These are phyloP conservation scores for Gnatocerus cornutus DNA, from an alignment of 2,888 invertebrate species.

Conservation along the genomic window DNA sequence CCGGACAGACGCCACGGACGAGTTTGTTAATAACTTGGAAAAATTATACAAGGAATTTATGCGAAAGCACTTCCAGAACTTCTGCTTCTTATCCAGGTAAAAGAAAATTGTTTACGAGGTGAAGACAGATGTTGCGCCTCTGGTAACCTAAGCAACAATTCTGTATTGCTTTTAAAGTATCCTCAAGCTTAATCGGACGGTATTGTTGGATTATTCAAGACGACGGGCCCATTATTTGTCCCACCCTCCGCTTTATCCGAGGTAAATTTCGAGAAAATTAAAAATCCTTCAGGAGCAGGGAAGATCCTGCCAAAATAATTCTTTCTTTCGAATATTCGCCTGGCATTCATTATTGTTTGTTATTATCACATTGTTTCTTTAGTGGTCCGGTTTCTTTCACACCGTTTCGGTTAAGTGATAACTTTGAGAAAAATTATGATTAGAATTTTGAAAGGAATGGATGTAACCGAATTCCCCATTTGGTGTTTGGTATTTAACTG, in stretches of 20 bases:
- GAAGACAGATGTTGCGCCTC: conserved; percentile 36
- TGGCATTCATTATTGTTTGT: too few relatives aligned
- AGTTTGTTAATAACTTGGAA: conserved; percentile 27
- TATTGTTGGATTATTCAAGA: conserved; percentile 26
- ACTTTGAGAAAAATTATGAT: not conserved
- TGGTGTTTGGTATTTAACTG: conserved; percentile 19
- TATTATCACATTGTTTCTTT: too few relatives aligned
- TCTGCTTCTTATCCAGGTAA: conserved; percentile 29
- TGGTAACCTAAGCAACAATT: conserved; percentile 5
- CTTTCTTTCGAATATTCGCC: too few relatives aligned
- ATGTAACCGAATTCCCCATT: conserved; percentile 15
- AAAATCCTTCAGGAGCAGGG: not conserved
- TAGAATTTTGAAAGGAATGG: not conserved
- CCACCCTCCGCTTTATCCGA: conserved; percentile 3
- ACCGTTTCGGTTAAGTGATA: too few relatives aligned
- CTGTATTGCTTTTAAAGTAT: conserved; percentile 39
- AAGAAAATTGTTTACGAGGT: conserved; percentile 20
- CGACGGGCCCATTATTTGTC: conserved; percentile 4
- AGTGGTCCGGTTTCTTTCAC: too few relatives aligned
- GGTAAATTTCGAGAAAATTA: not conserved
- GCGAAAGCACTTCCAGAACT: conserved; percentile 22
- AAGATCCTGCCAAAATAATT: too few relatives aligned
- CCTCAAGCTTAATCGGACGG: conserved; percentile 30
- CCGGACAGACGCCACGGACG: conserved; percentile 38
- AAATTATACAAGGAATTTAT: conserved; percentile 34